phyloP scores from a whole-genome alignment of 2,113 vertebrate genomes.

The Hyperoodon ampullatus region DNA sequence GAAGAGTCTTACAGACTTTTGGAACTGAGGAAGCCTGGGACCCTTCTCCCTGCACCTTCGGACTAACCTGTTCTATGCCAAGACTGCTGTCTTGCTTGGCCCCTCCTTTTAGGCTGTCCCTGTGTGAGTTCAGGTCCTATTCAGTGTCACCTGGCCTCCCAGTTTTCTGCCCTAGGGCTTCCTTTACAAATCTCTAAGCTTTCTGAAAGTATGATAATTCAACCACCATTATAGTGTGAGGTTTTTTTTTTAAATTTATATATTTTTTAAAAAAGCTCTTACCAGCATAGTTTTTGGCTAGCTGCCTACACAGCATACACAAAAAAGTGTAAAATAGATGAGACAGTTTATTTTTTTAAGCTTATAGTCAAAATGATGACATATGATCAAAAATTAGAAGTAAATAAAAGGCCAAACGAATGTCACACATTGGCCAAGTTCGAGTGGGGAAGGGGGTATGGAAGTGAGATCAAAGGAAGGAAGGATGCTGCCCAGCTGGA shows the following conservation, averaged over 20 bases:
- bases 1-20: neutral
- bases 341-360: neutral
- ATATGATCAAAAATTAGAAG: neutral
- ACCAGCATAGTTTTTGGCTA: neutral
- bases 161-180: neutral
- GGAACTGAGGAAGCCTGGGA: neutral
- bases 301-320: neutral
- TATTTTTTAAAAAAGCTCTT: too few species aligned
- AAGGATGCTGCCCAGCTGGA: neutral
- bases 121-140: neutral
- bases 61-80: neutral
- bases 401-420: slow-evolving; percentile 4
- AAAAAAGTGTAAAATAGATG: neutral
- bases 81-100: neutral
- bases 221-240: neutral
- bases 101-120: neutral
- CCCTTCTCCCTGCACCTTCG: neutral
- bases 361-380: neutral
- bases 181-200: neutral
- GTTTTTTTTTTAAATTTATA: neutral
- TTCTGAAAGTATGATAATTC: neutral
- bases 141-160: neutral
- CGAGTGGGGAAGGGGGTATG: neutral
- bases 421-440: neutral
- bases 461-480: neutral